A percentile compares a stretch with the other conserved stretches of the same genome.
phyloP scores from a whole-genome alignment of 2,797 vertebrate species.

The Sardinella longiceps region DNA sequence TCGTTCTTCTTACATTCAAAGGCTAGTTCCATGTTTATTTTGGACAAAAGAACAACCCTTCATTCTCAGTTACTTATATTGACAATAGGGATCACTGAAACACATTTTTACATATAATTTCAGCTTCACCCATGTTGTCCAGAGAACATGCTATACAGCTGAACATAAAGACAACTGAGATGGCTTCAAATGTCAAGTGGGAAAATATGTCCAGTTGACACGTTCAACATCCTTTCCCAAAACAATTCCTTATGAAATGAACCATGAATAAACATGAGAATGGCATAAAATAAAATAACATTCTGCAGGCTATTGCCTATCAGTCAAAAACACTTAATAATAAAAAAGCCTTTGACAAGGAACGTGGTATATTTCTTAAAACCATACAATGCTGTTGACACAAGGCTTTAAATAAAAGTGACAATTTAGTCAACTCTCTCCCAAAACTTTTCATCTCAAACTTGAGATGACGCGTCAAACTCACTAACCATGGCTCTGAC shows the following conservation, averaged over 20 bases:
- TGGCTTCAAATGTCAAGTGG: not conserved
- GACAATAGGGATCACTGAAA: not conserved
- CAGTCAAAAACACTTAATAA: not conserved
- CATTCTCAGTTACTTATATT: not conserved
- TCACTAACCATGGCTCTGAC: not conserved
- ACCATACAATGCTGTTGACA: conserved; percentile 17
- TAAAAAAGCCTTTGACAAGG: conserved; percentile 11
- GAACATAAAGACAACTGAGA: not conserved
- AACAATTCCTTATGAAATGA: not conserved
- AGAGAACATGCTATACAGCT: not conserved
- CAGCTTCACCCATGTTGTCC: not conserved
- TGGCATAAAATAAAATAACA: conserved; percentile 4
- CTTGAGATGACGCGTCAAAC: not conserved
- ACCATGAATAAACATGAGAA: conserved; percentile 21
- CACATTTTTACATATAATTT: not conserved
- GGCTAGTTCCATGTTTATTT: conserved; percentile 17
- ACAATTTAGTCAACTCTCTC: conserved; percentile 16
- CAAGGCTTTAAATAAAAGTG: conserved; percentile 21
- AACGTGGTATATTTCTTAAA: conserved; percentile 2
- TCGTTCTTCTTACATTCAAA: conserved; percentile 20
- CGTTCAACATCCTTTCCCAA: conserved; percentile 1
- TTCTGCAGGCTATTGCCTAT: conserved; percentile 11
- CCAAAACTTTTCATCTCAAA: not conserved
- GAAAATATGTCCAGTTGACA: conserved; percentile 11
- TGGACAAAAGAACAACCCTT: not conserved